These are phyloP conservation scores for Amphiprion percula DNA, from an alignment of 2,113 vertebrate species.

Conservation along the genomic window DNA sequence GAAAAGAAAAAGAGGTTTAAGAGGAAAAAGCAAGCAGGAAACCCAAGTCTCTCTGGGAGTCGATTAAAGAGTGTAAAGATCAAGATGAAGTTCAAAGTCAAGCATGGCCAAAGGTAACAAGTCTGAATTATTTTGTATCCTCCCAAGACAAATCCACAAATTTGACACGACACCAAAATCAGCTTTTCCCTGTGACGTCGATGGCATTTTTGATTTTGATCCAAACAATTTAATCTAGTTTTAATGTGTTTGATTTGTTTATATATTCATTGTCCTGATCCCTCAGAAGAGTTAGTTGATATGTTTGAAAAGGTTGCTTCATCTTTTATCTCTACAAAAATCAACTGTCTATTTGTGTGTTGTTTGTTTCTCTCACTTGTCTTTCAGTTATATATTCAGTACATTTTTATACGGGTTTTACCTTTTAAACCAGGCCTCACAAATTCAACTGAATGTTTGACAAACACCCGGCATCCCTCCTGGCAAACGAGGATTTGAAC, in stretches of 20 bases:
- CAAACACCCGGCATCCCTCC: neutral
- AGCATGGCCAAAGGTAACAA: constrained; percentile 99
- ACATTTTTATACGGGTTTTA: neutral
- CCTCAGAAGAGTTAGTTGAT: constrained; percentile 34
- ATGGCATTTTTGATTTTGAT: constrained; percentile 51
- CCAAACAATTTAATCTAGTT: constrained; percentile 42
- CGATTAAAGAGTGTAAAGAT: constrained; percentile 99
- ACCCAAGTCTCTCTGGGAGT: constrained; percentile 97
- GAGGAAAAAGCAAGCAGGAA: constrained; percentile 97
- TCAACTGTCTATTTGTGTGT: constrained; percentile 23
- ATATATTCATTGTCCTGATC: constrained; percentile 46
- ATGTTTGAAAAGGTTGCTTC: constrained; percentile 62
- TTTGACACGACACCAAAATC: constrained; percentile 69
- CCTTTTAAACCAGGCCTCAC: constrained; percentile 21
- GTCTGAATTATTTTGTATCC: constrained; percentile 96
- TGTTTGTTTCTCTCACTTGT: constrained; percentile 1
- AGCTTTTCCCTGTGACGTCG: constrained; percentile 61
- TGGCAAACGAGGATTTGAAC: neutral
- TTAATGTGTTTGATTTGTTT: constrained; percentile 65
- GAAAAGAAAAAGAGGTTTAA: constrained; percentile 97
- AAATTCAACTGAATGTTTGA: constrained; percentile 22
- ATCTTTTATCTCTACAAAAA: constrained; percentile 67
- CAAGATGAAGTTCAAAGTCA: constrained; percentile 99
- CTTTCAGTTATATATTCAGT: neutral
- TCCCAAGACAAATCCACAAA: constrained; percentile 84